phyloP scores from a whole-genome alignment of 2,113 vertebrate species.

The Cebidichthys violaceus region DNA sequence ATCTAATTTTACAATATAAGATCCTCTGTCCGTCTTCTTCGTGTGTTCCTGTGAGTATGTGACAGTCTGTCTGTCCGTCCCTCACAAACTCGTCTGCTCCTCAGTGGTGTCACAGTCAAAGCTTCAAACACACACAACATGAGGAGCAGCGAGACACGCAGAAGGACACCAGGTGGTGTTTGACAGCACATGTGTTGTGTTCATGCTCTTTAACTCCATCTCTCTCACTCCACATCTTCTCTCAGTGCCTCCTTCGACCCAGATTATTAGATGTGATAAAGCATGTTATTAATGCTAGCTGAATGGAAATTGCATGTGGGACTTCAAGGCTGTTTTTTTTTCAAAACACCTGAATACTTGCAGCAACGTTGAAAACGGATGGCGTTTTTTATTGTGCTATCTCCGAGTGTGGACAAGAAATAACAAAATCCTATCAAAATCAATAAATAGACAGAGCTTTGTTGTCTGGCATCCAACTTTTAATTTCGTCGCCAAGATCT shows the following conservation, averaged over 20 bases:
- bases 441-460: neutral
- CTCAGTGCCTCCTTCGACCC: constrained; percentile 7
- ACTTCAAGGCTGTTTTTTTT: constrained; percentile 23
- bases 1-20: neutral
- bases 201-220: neutral
- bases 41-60: neutral
- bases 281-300: constrained; percentile 40
- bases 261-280: constrained; percentile 45
- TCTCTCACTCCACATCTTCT: constrained; percentile 29
- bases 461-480: neutral
- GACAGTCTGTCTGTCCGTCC: neutral
- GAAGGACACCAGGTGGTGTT: constrained; percentile 61
- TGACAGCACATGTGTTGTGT: constrained; percentile 32
- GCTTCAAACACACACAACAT: constrained; percentile 23
- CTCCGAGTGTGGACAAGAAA: constrained; percentile 1
- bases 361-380: constrained; percentile 19
- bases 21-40: neutral
- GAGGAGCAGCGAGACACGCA: constrained; percentile 23
- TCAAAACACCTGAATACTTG: constrained; percentile 15
- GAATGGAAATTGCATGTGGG: constrained; percentile 41
- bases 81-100: constrained; percentile 9
- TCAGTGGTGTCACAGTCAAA: constrained; percentile 11
- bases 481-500: neutral
- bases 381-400: constrained; percentile 7
- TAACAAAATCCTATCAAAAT: constrained; percentile 7